These are phyloP conservation scores for Parus major DNA, from an alignment of 2,113 vertebrate genomes.

Conservation along the genomic window DNA sequence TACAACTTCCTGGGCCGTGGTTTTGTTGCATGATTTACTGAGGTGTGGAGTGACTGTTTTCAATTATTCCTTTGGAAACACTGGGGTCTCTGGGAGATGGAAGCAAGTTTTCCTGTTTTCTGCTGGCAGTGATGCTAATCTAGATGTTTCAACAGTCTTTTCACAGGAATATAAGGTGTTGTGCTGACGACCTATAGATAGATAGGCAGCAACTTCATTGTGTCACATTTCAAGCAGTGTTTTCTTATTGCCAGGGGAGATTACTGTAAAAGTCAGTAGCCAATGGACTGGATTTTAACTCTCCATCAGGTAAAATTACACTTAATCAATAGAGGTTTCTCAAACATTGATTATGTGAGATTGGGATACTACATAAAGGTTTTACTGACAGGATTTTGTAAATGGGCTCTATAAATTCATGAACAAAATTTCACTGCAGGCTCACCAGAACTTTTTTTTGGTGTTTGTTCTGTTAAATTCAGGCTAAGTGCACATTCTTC, in stretches of 20 bases:
- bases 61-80: not conserved
- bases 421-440: not conserved
- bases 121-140: not conserved
- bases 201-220: not conserved
- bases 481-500: not conserved
- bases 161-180: not conserved
- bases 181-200: not conserved
- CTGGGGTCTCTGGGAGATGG: not conserved
- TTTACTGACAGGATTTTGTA: not conserved
- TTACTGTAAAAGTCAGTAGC: not conserved
- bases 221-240: not conserved
- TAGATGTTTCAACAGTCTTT: not conserved
- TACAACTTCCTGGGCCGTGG: not conserved
- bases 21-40: not conserved
- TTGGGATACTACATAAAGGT: not conserved
- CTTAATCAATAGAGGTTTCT: not conserved
- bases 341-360: not conserved
- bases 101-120: slow-evolving; percentile 21
- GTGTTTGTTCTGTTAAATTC: not conserved
- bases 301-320: not conserved
- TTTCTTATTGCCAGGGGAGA: not conserved
- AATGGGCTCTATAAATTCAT: not conserved
- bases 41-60: not conserved
- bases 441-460: not conserved
- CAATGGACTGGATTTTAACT: not conserved